phyloP scores from a whole-genome alignment of 2,888 invertebrate genomes.

The Timandra comae region DNA sequence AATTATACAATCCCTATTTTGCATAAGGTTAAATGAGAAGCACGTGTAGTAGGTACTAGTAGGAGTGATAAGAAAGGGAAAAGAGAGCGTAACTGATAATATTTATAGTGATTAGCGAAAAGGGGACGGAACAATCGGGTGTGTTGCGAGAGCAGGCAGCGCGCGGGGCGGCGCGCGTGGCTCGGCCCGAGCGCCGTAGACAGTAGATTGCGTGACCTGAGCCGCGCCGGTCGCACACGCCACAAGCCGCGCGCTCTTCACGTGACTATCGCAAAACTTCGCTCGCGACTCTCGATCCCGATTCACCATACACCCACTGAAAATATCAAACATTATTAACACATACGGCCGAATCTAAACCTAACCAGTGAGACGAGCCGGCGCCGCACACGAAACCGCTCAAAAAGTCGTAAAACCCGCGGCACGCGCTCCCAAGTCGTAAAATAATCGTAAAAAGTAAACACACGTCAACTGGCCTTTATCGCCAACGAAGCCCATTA shows the following conservation, averaged over 20 bases:
- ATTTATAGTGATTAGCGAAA: slow-evolving; percentile 76
- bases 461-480: slow-evolving; percentile 73
- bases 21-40: slow-evolving; percentile 12
- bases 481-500: slow-evolving; percentile 72
- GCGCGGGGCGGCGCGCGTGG: slow-evolving; percentile 79
- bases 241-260: slow-evolving; percentile 54
- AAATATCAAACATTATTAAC: slow-evolving; percentile 32
- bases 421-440: slow-evolving; percentile 70
- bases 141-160: slow-evolving; percentile 61
- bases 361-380: slow-evolving; percentile 43
- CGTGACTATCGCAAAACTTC: slow-evolving; percentile 62
- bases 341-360: slow-evolving; percentile 23
- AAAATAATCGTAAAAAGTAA: slow-evolving; percentile 78
- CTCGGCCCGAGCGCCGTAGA: slow-evolving; percentile 66
- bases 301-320: slow-evolving; percentile 29
- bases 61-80: slow-evolving; percentile 68
- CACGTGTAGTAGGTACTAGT: slow-evolving; percentile 48
- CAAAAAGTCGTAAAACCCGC: slow-evolving; percentile 72
- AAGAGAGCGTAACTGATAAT: slow-evolving; percentile 73
- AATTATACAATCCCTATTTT: no score
- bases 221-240: slow-evolving; percentile 74
- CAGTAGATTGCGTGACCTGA: slow-evolving; percentile 82
- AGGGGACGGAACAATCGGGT: slow-evolving; percentile 73
- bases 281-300: slow-evolving; percentile 53
- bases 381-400: slow-evolving; percentile 58